Base-by-base conservation (phyloP, 1,140 invertebrate genomes). In the Ptiloglossa arizonensis region DNA sequence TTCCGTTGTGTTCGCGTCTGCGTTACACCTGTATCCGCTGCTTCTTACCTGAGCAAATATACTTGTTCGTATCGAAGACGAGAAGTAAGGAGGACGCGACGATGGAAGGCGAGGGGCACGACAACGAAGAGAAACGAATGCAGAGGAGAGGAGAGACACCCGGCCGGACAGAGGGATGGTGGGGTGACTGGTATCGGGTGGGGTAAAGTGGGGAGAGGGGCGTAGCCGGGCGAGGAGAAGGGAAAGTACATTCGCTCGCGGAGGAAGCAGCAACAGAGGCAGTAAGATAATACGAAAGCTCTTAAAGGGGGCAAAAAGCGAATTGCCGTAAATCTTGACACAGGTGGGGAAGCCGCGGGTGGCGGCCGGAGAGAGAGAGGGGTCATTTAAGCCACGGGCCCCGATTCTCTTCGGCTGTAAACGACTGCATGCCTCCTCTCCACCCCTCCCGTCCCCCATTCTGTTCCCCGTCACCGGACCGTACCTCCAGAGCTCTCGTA, bases 371-470 rank as follows among this genome's bases (percentile, higher is more conserved):
- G 38, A 38, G 44, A 54, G 78, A 56, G 74, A 73, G 85, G 87
- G 89, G 87, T 89, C 88, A 87, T 89, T 91, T 87, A 83, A 88
- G 87, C 85, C 86, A 89, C 87, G 84, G 85, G 86, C 86, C 87
- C 87, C 87, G 90, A 92, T 90, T 92, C 89, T 92, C 89, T 85
- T 87, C 88, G 88, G 90, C 86, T 88, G 90, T 92, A 91, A 91
- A 91, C 89, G 87, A 82, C 87, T 82, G 79, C 84, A 82, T 54
- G 35, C 24, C 82, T 85, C 82, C 81, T 79, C 62, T 24, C 64
- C 35, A n/a, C n/a, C n/a, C n/a, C n/a, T n/a, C n/a, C n/a, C n/a
- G n/a, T n/a, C 68, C 82, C 66, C 71, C 82, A 71, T 72, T 62
- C 81, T 64, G 15, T 44, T n/a, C 9, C 2, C 9, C 46, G 22